Evolutionary conservation across 1,140 invertebrate genomes (phyloP), one percentile per base, ranked within the genome.

Genomic region (Caerostris extrusa): DNA sequence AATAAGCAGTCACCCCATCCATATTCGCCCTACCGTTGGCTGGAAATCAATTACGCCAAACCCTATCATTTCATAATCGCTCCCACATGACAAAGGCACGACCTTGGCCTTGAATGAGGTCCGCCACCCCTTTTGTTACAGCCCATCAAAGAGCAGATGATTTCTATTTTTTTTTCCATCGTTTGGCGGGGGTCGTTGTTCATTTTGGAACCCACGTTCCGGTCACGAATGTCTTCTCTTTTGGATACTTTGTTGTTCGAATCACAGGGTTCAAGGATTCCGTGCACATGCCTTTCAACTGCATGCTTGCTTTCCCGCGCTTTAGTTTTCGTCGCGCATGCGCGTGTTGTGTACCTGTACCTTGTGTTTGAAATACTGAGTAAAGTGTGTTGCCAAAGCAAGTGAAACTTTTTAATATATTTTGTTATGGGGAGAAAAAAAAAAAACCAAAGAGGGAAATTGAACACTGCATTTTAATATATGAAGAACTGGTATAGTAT

Each of bases 161-260:
- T 34, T 50, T 77, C 34, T 34, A 7, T 34, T 34, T n/a, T n/a
- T n/a, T 34, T 71, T 71, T 12, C 61, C 61, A 12, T 64, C n/a
- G n/a, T 64, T 50, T 2, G 0, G 10, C 3, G 50, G 34, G 71
- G 71, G 71, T 77, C 71, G 71, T 77, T 77, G 71, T 50, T 77
- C 50, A 77, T 77, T 77, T 50, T 50, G 71, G 53, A 77, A 77
- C 50, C 71, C 71, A 77, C 71, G 71, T 77, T 77, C 71, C 71
- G 71, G 71, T 77, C 71, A 77, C 71, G 71, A 34, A 50, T 50
- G 50, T 19, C 12, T 12, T 77, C 34, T 12, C 53, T 77, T 64
- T 77, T 77, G 71, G 71, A 77, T 77, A 77, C 71, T 77, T 77
- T 77, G 71, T 77, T 34, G 71, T 77, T 77, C 34, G 53, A 77